These are phyloP conservation scores for Styela plicata DNA, from an alignment of 23 tunicate genomes.

Conservation along the genomic window DNA sequence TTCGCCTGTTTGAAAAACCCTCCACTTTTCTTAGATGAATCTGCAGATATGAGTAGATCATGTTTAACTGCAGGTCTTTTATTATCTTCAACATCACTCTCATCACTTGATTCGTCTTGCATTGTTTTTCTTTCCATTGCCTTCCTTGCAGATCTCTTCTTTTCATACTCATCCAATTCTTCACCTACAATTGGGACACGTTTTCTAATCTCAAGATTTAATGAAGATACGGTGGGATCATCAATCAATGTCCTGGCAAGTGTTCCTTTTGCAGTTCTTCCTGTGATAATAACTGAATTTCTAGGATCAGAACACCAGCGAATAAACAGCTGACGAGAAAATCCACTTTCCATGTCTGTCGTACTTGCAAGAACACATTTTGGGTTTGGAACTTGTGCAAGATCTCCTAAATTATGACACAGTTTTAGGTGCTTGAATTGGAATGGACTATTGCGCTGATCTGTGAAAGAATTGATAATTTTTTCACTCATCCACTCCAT, in stretches of 20 bases:
- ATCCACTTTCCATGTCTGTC: constrained; percentile 88
- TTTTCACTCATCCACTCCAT: constrained; percentile 99
- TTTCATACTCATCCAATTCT: constrained; percentile 87
- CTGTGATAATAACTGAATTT: constrained; percentile 86
- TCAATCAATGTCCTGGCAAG: constrained; percentile 68
- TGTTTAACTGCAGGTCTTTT: constrained; percentile 49
- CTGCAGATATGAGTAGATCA: constrained; percentile 51
- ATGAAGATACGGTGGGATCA: constrained; percentile 41
- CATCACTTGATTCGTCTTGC: constrained; percentile 74
- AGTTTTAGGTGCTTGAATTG: constrained; percentile 90
- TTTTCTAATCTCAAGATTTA: constrained; percentile 51
- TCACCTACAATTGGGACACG: constrained; percentile 85
- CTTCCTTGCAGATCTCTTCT: constrained; percentile 50
- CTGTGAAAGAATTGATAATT: constrained; percentile 76
- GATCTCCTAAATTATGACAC: constrained; percentile 74
- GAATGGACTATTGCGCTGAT: constrained; percentile 84
- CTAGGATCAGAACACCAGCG: constrained; percentile 87
- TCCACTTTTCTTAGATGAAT: constrained; percentile 49
- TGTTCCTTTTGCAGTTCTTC: constrained; percentile 77
- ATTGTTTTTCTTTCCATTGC: constrained; percentile 36
- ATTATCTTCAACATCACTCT: constrained; percentile 72
- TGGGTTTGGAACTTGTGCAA: constrained; percentile 84
- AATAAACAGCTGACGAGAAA: constrained; percentile 78
- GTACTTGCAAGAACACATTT: constrained; percentile 94
- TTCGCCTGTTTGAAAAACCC: constrained; percentile 93